Base-by-base conservation (phyloP, 2,113 vertebrate species). In the Tyrannus savana region DNA sequence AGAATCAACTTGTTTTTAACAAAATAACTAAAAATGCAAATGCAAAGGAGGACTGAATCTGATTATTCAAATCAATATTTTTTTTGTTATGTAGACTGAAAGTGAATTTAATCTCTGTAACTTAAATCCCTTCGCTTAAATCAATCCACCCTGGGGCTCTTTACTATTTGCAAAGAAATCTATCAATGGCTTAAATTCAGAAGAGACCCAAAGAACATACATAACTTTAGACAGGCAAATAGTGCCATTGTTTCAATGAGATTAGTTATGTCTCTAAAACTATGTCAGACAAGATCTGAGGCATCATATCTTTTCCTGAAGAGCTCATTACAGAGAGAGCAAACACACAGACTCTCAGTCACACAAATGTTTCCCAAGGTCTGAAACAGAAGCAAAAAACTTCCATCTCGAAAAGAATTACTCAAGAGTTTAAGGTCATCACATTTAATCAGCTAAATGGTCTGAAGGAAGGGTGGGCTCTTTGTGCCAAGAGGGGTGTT, bases 21-120 rank as follows among this genome's bases (percentile, higher is more conserved):
- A 93, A 91, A 91, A 81, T 53, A 89, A 46, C 71, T 76, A 53
- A 88, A 95, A 94, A 94, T 28, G n/a, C 15, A 94, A 93, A 91
- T n/a, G 37, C 7, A 85, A 79, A 75, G 66, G 37, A 87, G 37
- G 28, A 44, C 17, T 58, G 62, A 68, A 91, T 92, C 23, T 86
- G 50, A 83, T 69, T 95, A 88, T 90, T 90, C 63, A 94, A 90
- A 96, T 90, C 19, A 62, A 73, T 64, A 69, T 60, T 88, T 82
- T 73, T 83, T 82, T 73, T 86, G 58, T 71, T 63, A 22, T 75
- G 35, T 56, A 39, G 55, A 41, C 25, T 50, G 50, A 74, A 87
- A 89, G 23, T n/a, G 31, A 78, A 37, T 69, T 64, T 90, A 76
- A 94, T 46, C 71, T 79, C 66, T 52, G 56, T 39, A 89, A 74